Percentiles rank a stretch among this genome's conserved stretches.
phyloP scores from a whole-genome alignment of 2,113 vertebrate species.

The Tretioscincus oriximinensis region DNA sequence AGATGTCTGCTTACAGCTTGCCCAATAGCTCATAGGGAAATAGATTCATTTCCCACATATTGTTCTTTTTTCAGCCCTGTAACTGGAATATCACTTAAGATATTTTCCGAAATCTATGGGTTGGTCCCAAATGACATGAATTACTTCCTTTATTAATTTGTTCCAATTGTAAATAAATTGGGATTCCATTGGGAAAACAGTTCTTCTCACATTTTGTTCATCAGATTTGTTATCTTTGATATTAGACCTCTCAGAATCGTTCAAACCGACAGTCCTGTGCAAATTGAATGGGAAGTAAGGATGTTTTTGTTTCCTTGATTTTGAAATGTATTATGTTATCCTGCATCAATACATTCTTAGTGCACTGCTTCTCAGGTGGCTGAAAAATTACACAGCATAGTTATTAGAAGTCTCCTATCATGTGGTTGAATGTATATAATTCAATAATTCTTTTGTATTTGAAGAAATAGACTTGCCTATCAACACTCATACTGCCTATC shows the following conservation, averaged over 20 bases:
- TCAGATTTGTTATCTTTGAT: background rate
- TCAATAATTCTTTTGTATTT: background rate
- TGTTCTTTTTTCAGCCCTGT: background rate
- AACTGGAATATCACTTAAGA: background rate
- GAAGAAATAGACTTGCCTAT: background rate
- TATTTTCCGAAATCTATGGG: background rate
- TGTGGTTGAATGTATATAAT: background rate
- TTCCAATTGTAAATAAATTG: background rate
- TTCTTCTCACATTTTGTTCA: background rate
- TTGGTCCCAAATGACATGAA: background rate
- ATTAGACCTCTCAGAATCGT: background rate
- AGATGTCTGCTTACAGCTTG: background rate
- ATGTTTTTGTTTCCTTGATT: slow-evolving; percentile 42
- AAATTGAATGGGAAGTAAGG: slow-evolving; percentile 46
- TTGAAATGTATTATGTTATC: slow-evolving; percentile 31
- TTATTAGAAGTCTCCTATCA: background rate
- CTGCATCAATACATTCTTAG: background rate
- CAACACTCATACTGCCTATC: background rate
- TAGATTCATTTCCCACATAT: background rate
- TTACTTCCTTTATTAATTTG: background rate
- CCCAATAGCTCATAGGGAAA: background rate
- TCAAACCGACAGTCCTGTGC: slow-evolving; percentile 44
- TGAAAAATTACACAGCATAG: slow-evolving; percentile 27
- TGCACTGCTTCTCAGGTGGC: background rate
- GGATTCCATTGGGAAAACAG: background rate